Evolutionary conservation across 2,797 vertebrate genomes (phyloP).

Genomic region (Emydoidea blandingii): DNA sequence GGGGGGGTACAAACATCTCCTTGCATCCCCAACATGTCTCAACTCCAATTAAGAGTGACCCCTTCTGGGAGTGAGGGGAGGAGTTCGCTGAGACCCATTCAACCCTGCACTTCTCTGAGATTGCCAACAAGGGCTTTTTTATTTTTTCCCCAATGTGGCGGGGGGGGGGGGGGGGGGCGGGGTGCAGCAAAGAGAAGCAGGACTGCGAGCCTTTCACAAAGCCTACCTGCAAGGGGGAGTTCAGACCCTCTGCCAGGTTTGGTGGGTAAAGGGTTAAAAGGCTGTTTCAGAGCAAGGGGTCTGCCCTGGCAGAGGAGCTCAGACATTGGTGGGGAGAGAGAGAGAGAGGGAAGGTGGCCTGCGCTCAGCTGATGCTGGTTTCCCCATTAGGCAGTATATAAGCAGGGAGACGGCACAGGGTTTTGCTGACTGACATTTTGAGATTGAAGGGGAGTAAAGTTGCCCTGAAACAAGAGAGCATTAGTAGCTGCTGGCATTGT

Average conservation of each 20-base stretch:
- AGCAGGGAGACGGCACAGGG: neutral
- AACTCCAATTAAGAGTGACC: neutral
- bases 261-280: conserved; percentile 63
- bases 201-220: neutral
- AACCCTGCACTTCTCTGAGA: neutral
- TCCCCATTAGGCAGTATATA: neutral
- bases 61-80: neutral
- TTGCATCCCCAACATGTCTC: neutral
- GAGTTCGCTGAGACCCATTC: neutral
- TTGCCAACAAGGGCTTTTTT: neutral
- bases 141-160: neutral
- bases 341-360: neutral
- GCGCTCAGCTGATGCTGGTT: neutral
- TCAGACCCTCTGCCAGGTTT: conserved; percentile 43
- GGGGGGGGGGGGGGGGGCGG: fast-evolving
- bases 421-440: neutral
- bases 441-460: neutral
- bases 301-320: neutral
- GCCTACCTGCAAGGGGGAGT: neutral
- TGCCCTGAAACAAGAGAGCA: conserved; percentile 13
- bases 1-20: neutral
- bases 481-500: conserved; percentile 42
- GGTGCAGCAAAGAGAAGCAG: neutral
- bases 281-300: conserved; percentile 18
- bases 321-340: neutral